Conservation (phyloP, 1,140 invertebrate species). For the Gyrodactylus salaris region DNA sequence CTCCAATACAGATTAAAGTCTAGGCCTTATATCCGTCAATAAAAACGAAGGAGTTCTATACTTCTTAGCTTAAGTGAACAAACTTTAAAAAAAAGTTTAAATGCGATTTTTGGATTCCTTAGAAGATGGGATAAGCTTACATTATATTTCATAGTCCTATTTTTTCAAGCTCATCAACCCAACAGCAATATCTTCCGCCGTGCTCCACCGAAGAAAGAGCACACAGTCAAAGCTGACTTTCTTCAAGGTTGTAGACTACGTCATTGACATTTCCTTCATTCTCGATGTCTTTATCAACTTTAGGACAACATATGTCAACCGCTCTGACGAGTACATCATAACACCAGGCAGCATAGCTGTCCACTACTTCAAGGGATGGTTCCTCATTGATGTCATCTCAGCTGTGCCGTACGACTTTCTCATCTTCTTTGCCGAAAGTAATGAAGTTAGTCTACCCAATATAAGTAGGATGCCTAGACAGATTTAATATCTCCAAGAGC, state of each 20-base stretch:
- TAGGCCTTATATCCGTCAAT: too few species aligned
- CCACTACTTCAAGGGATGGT: conserved; percentile 20
- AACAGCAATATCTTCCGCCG: conserved; percentile 13
- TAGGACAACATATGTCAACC: conserved; percentile 18
- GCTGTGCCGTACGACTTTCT: conserved; percentile 20
- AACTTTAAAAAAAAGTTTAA: too few species aligned
- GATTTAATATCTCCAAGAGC: too few species aligned
- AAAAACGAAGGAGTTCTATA: too few species aligned
- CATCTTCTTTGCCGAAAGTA: conserved; percentile 11
- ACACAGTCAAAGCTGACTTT: conserved; percentile 9
- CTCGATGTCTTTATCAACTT: conserved; percentile 22
- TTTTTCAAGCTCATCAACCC: conserved; percentile 13
- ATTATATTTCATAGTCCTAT: conserved; percentile 10
- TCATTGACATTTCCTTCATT: conserved; percentile 21
- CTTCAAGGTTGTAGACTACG: conserved; percentile 19
- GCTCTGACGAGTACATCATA: conserved; percentile 17
- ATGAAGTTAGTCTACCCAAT: too few species aligned
- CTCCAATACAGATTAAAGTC: too few species aligned
- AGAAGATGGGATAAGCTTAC: too few species aligned
- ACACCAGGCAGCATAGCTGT: conserved; percentile 18
- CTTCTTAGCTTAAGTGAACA: too few species aligned
- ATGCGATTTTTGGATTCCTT: too few species aligned
- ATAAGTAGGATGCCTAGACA: too few species aligned
- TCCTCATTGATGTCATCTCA: conserved; percentile 19
- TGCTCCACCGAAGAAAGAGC: conserved; percentile 12